phyloP scores from a whole-genome alignment of 2,797 vertebrate genomes.

The Hephaestus fuliginosus region DNA sequence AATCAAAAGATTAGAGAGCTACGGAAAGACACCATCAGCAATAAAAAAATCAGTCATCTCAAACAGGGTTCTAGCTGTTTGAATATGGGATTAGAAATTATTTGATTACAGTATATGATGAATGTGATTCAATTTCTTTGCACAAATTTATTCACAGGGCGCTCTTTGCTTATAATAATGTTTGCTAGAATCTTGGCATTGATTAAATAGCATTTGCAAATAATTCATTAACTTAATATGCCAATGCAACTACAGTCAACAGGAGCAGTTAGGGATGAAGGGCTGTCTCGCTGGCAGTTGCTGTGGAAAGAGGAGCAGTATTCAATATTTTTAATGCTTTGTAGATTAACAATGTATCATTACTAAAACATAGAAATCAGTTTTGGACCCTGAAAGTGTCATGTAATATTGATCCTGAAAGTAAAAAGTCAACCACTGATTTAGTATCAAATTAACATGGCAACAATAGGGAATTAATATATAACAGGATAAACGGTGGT shows the following conservation, averaged over 20 bases:
- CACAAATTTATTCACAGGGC: slow-evolving; percentile 65
- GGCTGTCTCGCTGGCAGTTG: slow-evolving; percentile 53
- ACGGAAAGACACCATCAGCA: slow-evolving; percentile 23
- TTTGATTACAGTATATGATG: slow-evolving; percentile 68
- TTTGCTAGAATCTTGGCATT: slow-evolving; percentile 74
- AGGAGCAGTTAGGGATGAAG: slow-evolving; percentile 37
- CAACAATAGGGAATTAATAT: not conserved
- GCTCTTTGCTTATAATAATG: slow-evolving; percentile 70
- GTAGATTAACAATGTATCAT: slow-evolving; percentile 18
- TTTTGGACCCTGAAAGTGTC: not conserved
- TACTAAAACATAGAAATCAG: not conserved
- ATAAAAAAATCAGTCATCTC: slow-evolving; percentile 57
- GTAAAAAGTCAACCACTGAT: not conserved
- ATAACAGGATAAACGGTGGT: not conserved
- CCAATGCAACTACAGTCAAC: slow-evolving; percentile 39
- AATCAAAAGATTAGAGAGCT: slow-evolving; percentile 54
- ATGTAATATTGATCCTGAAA: slow-evolving; percentile 7
- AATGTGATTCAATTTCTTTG: slow-evolving; percentile 74
- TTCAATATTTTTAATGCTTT: slow-evolving; percentile 33
- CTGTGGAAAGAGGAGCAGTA: slow-evolving; percentile 31
- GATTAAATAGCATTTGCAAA: slow-evolving; percentile 76
- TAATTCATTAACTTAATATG: slow-evolving; percentile 75
- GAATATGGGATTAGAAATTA: slow-evolving; percentile 54
- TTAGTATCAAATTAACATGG: not conserved
- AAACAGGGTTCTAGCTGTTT: slow-evolving; percentile 60